Evolutionary conservation across 2,113 vertebrate genomes (phyloP).

Genomic region (Todiramphus saurophagus): DNA sequence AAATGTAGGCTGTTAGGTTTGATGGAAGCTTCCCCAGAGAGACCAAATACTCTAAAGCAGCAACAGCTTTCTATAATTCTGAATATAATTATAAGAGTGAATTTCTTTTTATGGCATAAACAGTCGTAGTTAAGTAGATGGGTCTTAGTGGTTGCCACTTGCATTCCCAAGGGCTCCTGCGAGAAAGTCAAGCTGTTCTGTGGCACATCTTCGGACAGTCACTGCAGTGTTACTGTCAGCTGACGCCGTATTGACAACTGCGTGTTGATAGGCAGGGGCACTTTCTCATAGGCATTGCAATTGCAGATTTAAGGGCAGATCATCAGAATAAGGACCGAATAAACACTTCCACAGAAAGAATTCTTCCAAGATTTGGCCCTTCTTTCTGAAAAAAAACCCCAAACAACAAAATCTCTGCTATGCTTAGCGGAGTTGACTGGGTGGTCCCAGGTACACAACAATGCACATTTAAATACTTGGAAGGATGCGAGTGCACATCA

Average conservation of each 20-base stretch:
- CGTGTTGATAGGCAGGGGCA: not conserved
- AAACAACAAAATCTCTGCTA: not conserved
- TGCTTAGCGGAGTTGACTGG: not conserved
- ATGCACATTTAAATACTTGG: not conserved
- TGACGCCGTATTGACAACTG: not conserved
- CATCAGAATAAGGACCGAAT: not conserved
- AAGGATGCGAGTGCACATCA: not conserved
- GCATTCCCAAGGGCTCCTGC: not conserved
- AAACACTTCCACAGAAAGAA: not conserved
- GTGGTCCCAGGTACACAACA: not conserved
- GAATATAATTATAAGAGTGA: slow-evolving; percentile 33
- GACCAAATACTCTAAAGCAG: slow-evolving; percentile 45
- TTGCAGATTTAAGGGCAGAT: not conserved
- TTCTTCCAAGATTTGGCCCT: not conserved
- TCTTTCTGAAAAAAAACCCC: not conserved
- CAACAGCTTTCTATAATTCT: slow-evolving; percentile 39
- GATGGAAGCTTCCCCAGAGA: slow-evolving; percentile 52
- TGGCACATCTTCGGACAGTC: not conserved
- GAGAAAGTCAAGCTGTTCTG: not conserved
- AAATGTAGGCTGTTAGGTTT: slow-evolving; percentile 49
- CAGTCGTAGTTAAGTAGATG: not conserved
- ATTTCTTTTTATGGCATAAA: slow-evolving; percentile 18
- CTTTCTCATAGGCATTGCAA: not conserved
- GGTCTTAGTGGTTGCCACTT: not conserved
- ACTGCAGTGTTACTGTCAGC: not conserved